A percentile compares a stretch with the other conserved stretches of the same genome.
Conservation (phyloP, 2,113 vertebrate genomes). For the Psephotus haematonotus region DNA sequence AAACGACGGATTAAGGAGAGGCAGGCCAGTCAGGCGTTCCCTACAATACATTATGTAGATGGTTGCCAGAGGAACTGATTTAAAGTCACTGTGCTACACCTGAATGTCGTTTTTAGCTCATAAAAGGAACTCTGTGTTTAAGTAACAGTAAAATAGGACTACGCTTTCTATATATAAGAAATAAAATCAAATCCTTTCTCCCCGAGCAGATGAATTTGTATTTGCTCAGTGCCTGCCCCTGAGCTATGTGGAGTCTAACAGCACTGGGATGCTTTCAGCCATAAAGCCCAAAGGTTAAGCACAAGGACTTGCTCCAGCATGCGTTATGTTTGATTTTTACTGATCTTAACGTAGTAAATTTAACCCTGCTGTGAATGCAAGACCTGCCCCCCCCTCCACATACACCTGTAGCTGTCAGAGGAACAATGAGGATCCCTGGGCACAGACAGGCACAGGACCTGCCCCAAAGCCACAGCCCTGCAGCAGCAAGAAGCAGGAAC, state of each 20-base stretch:
- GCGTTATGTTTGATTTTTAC: neutral
- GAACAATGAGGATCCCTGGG: neutral
- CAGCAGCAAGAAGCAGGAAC: neutral
- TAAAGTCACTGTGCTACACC: constrained; percentile 30
- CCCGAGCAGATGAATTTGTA: neutral
- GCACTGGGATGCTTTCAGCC: neutral
- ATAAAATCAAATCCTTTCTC: neutral
- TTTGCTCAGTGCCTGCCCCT: neutral
- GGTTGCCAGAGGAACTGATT: constrained; percentile 42
- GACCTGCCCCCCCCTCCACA: rapidly evolving
- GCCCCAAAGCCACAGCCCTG: neutral
- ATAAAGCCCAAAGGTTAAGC: neutral
- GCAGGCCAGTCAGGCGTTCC: constrained; percentile 1
- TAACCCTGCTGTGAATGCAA: neutral
- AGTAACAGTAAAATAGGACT: constrained; percentile 40
- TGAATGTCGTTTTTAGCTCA: neutral
- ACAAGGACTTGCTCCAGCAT: neutral
- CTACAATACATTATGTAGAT: neutral
- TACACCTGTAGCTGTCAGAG: neutral
- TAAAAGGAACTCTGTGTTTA: constrained; percentile 38
- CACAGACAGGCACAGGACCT: neutral
- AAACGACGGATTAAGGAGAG: constrained; percentile 32
- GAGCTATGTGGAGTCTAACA: neutral
- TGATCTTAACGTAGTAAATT: neutral
- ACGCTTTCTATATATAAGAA: neutral